Conservation (phyloP, 2,888 invertebrate genomes). For the Rhynchonema sp. region DNA sequence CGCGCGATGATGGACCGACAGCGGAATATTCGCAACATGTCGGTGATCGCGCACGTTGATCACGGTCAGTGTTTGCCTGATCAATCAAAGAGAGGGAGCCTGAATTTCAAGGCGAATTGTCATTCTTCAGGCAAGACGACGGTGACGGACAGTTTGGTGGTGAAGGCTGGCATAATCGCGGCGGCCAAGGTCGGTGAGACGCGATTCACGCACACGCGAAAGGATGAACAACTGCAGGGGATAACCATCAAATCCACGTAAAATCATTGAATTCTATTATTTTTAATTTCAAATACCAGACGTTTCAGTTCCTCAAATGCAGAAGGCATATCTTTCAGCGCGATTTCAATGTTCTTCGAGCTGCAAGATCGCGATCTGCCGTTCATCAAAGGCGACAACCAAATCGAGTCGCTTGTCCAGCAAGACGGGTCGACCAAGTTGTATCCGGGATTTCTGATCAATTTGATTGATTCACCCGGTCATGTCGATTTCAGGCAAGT, state of each 20-base stretch:
- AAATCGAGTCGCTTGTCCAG: conserved; percentile 51
- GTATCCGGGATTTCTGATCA: conserved; percentile 88
- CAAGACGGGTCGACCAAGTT: conserved; percentile 30
- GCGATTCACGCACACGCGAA: conserved; percentile 93
- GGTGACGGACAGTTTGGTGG: conserved; percentile 88
- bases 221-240: conserved; percentile 97
- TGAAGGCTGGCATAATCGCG: conserved; percentile 97
- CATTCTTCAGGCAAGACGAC: conserved; percentile 84
- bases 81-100: not conserved
- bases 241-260: conserved; percentile 99
- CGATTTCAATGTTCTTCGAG: conserved; percentile 95
- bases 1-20: conserved; percentile 99
- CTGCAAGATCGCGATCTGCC: conserved; percentile 73
- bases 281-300: no score
- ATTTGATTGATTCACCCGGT: conserved; percentile 94
- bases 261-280: no score
- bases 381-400: conserved; percentile 48
- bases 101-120: no score
- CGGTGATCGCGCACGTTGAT: conserved; percentile 99
- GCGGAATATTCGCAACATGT: conserved; percentile 99
- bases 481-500: conserved; percentile 82
- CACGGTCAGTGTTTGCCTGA: conserved; percentile 46
- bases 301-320: not conserved
- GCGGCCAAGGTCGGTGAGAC: conserved; percentile 92
- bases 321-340: no score